Conservation (phyloP, 2,888 invertebrate species). For the Chorisops tibialis region DNA sequence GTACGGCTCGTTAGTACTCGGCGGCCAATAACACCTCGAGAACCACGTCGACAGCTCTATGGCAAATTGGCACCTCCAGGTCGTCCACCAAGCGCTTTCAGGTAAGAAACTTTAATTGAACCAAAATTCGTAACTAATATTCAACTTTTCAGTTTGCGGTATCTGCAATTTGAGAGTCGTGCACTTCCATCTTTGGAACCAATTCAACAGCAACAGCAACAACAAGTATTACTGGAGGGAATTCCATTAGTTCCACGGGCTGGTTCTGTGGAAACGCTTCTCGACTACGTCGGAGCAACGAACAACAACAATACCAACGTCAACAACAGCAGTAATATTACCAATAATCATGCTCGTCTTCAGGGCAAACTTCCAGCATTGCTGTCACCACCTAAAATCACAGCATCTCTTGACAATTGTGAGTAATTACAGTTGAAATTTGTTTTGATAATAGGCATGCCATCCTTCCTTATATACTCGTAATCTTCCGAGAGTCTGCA, state of each 20-base stretch:
- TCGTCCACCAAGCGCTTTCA: conserved; percentile 73
- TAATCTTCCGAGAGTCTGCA: background rate
- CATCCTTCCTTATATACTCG: too few relatives aligned
- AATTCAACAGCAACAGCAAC: conserved; percentile 27
- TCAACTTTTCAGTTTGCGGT: conserved; percentile 57
- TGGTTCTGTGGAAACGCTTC: conserved; percentile 33
- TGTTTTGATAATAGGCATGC: background rate
- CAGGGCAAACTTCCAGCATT: conserved; percentile 36
- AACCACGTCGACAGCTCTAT: conserved; percentile 74
- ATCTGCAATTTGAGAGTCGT: conserved; percentile 58
- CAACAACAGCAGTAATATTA: background rate
- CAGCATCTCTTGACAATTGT: conserved; percentile 35
- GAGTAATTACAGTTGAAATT: conserved; percentile 28
- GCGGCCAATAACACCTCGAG: conserved; percentile 81
- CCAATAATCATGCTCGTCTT: conserved; percentile 17
- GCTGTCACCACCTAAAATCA: conserved; percentile 33
- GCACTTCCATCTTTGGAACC: conserved; percentile 52
- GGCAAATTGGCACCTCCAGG: conserved; percentile 57
- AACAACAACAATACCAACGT: background rate
- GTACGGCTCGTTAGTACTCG: conserved; percentile 64
- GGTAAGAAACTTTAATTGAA: conserved; percentile 53
- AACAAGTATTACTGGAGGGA: conserved; percentile 19
- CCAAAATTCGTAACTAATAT: background rate
- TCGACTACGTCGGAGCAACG: conserved; percentile 21
- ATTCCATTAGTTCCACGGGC: conserved; percentile 29